Evolutionary conservation across 2,113 vertebrate genomes (phyloP).

Genomic region (Hippocampus comes): DNA sequence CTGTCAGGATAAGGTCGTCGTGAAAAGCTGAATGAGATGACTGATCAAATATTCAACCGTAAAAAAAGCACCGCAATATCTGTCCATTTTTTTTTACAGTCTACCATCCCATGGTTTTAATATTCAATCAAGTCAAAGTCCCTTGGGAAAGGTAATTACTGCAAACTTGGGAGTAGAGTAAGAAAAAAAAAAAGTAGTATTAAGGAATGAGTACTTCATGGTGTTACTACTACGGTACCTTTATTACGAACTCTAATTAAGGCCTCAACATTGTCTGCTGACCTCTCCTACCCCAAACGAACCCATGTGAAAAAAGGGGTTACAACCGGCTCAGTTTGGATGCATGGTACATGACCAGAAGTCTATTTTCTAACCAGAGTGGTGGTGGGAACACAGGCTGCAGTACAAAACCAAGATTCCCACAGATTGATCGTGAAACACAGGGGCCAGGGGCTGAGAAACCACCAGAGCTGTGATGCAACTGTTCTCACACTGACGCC

Average conservation of each 20-base stretch:
- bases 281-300: slow-evolving; percentile 47
- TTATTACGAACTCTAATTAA: slow-evolving; percentile 69
- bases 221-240: slow-evolving; percentile 58
- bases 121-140: too few species aligned
- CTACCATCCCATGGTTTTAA: neutral
- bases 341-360: slow-evolving; percentile 56
- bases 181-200: slow-evolving; percentile 5
- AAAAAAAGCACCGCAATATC: neutral
- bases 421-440: slow-evolving; percentile 73
- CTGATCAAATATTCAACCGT: neutral
- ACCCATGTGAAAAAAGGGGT: slow-evolving; percentile 62
- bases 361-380: slow-evolving; percentile 73
- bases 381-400: slow-evolving; percentile 74
- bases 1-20: slow-evolving; percentile 52
- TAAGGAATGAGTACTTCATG: slow-evolving; percentile 27
- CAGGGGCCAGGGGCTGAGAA: slow-evolving; percentile 66
- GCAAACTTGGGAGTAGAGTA: slow-evolving; percentile 29
- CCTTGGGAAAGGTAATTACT: too few species aligned
- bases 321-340: slow-evolving; percentile 62
- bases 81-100: slow-evolving; percentile 1
- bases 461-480: slow-evolving; percentile 70
- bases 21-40: slow-evolving; percentile 29
- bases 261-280: slow-evolving; percentile 41
- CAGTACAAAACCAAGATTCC: slow-evolving; percentile 74
- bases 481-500: slow-evolving; percentile 68